These are phyloP conservation scores for Monoplex corrugatus DNA, from an alignment of 2,888 invertebrate species.

Conservation along the genomic window DNA sequence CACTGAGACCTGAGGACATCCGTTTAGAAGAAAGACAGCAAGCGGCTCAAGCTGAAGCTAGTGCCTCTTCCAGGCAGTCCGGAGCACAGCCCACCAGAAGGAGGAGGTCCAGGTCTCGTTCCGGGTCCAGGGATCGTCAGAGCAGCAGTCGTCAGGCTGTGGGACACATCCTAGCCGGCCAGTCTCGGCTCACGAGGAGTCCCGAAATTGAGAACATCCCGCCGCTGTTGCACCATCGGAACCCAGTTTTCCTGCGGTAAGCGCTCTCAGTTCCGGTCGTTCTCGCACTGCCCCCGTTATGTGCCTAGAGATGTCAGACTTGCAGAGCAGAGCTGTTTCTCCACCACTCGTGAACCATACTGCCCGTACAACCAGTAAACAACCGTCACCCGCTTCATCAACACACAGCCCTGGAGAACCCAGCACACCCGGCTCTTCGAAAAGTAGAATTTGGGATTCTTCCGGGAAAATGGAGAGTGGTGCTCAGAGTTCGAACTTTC, in stretches of 20 bases:
- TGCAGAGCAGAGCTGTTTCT: not conserved
- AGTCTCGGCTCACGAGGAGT: not conserved
- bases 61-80: not conserved
- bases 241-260: not conserved
- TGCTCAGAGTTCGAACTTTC: not conserved
- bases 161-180: not conserved
- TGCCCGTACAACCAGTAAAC: not conserved
- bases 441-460: too few relatives aligned
- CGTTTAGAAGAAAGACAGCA: not conserved
- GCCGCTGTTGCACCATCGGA: not conserved
- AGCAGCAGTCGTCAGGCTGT: not conserved
- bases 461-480: not conserved
- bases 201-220: slow-evolving; percentile 31
- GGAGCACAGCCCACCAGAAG: not conserved
- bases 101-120: slow-evolving; percentile 13
- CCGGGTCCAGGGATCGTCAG: slow-evolving; percentile 16
- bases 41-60: not conserved
- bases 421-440: not conserved
- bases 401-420: not conserved
- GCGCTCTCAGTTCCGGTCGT: not conserved
- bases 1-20: not conserved
- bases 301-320: slow-evolving; percentile 30
- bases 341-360: not conserved
- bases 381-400: not conserved
- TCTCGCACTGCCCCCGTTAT: not conserved